Evolutionary conservation across 2,888 invertebrate genomes (phyloP), one percentile per base, ranked within the genome.

Genomic region (Sympetrum striolatum): DNA sequence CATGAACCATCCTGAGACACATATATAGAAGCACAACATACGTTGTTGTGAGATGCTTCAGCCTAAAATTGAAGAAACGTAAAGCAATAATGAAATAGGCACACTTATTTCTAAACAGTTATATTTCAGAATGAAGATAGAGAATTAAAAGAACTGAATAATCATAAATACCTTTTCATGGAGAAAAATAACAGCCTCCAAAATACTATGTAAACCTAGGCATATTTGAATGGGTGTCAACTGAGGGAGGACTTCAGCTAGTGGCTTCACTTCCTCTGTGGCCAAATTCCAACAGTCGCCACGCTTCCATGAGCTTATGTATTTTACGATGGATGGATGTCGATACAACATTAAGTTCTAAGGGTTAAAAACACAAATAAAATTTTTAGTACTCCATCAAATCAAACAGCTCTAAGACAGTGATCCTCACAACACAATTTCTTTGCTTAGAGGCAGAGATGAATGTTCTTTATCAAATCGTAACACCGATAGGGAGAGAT

Each of bases 331-430:
- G 92, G 96, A 96, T 0, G 98, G 98, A 94, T 98, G 98, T 0
- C 98, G 96, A 93, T 97, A 96, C 91, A 97, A 96, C 95, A 97
- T 96, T 91, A 98, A 95, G 94, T 97, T 97, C 98, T 98, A 94
- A 90, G 95, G 22, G 31, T 80, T 80, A 81, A 82, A 86, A 80
- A 25, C 22, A 15, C 25, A n/a, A 81, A 90, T 60, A 31, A 14
- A n/a, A 15, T 37, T 39, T 10, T 8, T 10, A 44, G 10, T n/a
- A n/a, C 37, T n/a, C 22, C 6, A 31, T 22, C 25, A 31, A 31
- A 73, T 44, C 4, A 44, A 8, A 44, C 10, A 44, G 10, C 0
- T 6, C 44, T 3, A 64, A 22, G 22, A n/a, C 18, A n/a, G 4
- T 5, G 60, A 60, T 22, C 22, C 22, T 18, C 25, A n/a, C 4